These are phyloP conservation scores for Thaumetopoea pityocampa DNA, from an alignment of 1,140 invertebrate species.

Conservation along the genomic window DNA sequence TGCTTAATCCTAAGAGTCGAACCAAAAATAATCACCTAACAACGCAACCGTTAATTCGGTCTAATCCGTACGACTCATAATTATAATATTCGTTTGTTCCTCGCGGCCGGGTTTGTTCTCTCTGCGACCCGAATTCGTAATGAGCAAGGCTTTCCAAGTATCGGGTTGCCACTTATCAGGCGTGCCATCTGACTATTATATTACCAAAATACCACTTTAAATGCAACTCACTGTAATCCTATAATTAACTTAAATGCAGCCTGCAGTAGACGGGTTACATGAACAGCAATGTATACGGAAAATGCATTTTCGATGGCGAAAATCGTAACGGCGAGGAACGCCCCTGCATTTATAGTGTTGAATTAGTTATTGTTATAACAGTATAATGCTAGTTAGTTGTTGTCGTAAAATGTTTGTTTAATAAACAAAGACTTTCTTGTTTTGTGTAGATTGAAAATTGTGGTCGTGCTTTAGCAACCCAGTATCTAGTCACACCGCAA, in stretches of 20 bases:
- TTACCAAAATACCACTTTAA: slow-evolving; percentile 74
- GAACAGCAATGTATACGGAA: slow-evolving; percentile 51
- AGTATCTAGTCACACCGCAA: no score
- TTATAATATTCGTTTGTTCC: slow-evolving; percentile 71
- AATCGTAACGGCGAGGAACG: slow-evolving; percentile 47
- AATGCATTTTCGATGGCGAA: slow-evolving; percentile 63
- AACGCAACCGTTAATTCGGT: slow-evolving; percentile 48
- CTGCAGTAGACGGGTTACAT: slow-evolving; percentile 36
- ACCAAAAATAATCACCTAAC: slow-evolving; percentile 37
- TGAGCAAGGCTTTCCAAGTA: slow-evolving; percentile 64
- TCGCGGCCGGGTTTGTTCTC: slow-evolving; percentile 38
- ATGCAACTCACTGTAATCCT: slow-evolving; percentile 64
- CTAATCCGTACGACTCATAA: slow-evolving; percentile 61
- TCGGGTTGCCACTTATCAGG: slow-evolving; percentile 60
- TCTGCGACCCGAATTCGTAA: slow-evolving; percentile 65
- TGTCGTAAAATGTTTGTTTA: slow-evolving; percentile 15
- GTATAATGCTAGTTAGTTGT: no score
- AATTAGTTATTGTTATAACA: slow-evolving; percentile 56
- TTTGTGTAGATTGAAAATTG: no score
- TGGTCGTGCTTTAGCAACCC: no score
- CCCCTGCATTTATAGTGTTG: slow-evolving; percentile 50
- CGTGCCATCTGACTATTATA: slow-evolving; percentile 74
- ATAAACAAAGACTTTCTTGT: slow-evolving; percentile 1
- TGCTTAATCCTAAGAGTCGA: slow-evolving; percentile 20
- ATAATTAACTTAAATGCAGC: slow-evolving; percentile 72